These are phyloP conservation scores for Halcyon senegalensis DNA, from an alignment of 2,113 vertebrate genomes.

Conservation along the genomic window DNA sequence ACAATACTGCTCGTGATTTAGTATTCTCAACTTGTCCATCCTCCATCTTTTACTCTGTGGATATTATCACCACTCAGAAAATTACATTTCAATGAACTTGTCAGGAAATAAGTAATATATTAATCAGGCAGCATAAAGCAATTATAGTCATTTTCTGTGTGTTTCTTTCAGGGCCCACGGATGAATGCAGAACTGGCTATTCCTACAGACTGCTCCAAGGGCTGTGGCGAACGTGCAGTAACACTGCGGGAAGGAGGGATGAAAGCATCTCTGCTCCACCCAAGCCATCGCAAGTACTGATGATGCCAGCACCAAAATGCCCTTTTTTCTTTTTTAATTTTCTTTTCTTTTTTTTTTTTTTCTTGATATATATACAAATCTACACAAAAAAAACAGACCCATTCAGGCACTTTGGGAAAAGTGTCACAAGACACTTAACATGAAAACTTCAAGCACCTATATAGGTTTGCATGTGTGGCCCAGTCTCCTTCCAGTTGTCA, in stretches of 20 bases:
- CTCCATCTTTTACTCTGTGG: slow-evolving; percentile 56
- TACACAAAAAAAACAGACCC: neutral
- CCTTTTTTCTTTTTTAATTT: accelerated
- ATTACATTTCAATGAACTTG: slow-evolving; percentile 72
- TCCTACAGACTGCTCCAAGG: neutral
- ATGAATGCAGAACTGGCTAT: neutral
- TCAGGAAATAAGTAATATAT: slow-evolving; percentile 68
- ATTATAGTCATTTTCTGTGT: slow-evolving; percentile 52
- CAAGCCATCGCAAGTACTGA: neutral
- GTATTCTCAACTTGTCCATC: slow-evolving; percentile 49
- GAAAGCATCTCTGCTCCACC: neutral
- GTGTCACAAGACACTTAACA: neutral
- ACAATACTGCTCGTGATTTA: neutral
- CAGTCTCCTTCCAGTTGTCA: neutral
- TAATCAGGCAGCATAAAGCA: slow-evolving; percentile 62
- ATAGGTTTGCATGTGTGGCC: neutral
- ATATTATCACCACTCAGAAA: slow-evolving; percentile 68
- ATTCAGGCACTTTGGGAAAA: neutral
- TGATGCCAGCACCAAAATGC: neutral
- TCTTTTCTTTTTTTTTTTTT: neutral
- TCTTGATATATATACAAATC: neutral
- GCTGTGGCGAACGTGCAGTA: neutral
- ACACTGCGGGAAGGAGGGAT: neutral
- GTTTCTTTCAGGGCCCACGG: slow-evolving; percentile 6
- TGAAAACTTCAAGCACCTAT: neutral